Evolutionary conservation across 1,140 invertebrate genomes (phyloP), one percentile per base, ranked within the genome.

Genomic region (Cherax destructor): DNA sequence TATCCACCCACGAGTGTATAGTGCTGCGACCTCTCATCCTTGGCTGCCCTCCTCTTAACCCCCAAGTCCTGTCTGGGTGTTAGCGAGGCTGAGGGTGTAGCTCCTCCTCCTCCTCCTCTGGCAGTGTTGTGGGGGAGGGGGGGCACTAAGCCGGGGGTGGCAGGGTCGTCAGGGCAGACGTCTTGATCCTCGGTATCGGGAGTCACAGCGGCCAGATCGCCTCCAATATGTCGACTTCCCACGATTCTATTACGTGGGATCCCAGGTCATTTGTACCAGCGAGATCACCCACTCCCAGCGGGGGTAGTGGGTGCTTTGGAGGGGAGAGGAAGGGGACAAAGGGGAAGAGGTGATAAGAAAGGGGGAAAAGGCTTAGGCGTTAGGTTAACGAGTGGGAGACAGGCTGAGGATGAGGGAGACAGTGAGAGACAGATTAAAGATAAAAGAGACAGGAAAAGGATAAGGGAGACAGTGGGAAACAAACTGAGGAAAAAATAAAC

Each of bases 231-330:
- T 86, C 61, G 56, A 50, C 84, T 86, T 86, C 84, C 72, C 84
- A 86, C 84, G 84, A 86, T 86, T 86, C 84, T 86, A 86, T 86
- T 86, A 86, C 69, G 30, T 69, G 41, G 84, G 84, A 86, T 77
- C 74, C 47, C 41, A 76, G 84, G 84, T 86, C 84, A 86, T 86
- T 86, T 86, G 84, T 86, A 85, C 49, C 83, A 65, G 11, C 41
- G 50, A 49, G 50, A 74, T 41, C 65, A n/a, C 47, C 83, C 80
- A 59, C 52, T 61, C 50, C 41, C 10, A 0, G n/a, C n/a, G 56
- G 80, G 21, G 56, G 49, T 47, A 21, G n/a, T 11, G 18, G 61
- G 11, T 24, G 65, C 21, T 21, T 9, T 41, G 30, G 30, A 41
- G 30, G 2, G 30, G 30, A 41, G 30, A 2, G 30, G 30, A 41